These are phyloP conservation scores for Homarus americanus DNA, from an alignment of 1,140 invertebrate genomes.

Conservation along the genomic window DNA sequence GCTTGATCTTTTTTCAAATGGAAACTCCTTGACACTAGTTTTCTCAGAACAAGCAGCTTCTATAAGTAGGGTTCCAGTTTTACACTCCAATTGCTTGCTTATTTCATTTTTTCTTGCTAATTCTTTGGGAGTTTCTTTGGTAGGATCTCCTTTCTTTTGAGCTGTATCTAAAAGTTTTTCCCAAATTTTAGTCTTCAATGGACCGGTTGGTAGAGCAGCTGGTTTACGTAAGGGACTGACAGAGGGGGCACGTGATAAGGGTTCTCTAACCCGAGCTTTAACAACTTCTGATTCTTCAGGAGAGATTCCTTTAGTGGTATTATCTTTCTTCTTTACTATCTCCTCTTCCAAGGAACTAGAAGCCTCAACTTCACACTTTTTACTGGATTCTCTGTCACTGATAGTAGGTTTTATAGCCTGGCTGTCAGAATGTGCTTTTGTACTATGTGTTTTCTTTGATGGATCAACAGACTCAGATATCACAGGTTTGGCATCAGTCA, in stretches of 20 bases:
- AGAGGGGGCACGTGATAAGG: background rate
- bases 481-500: background rate
- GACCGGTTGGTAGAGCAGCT: background rate
- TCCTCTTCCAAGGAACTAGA: background rate
- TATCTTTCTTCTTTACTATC: background rate
- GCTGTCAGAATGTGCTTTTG: background rate
- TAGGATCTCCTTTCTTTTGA: conserved; percentile 32
- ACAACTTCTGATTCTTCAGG: background rate
- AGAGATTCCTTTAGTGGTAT: background rate
- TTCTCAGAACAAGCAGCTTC: background rate
- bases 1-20: background rate
- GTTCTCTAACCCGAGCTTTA: background rate
- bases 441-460: background rate
- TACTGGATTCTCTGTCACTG: background rate
- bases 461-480: background rate
- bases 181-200: conserved; percentile 46
- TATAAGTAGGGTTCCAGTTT: background rate
- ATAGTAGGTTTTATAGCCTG: background rate
- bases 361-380: background rate
- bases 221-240: background rate
- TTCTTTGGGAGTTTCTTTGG: conserved; percentile 20
- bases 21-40: background rate
- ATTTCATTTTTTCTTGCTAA: background rate
- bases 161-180: conserved; percentile 43
- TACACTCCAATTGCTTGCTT: background rate